A percentile compares a stretch with the other conserved stretches of the same genome.
Evolutionary conservation across 2,113 vertebrate genomes (phyloP).

Genomic region (Oryctolagus cuniculus): DNA sequence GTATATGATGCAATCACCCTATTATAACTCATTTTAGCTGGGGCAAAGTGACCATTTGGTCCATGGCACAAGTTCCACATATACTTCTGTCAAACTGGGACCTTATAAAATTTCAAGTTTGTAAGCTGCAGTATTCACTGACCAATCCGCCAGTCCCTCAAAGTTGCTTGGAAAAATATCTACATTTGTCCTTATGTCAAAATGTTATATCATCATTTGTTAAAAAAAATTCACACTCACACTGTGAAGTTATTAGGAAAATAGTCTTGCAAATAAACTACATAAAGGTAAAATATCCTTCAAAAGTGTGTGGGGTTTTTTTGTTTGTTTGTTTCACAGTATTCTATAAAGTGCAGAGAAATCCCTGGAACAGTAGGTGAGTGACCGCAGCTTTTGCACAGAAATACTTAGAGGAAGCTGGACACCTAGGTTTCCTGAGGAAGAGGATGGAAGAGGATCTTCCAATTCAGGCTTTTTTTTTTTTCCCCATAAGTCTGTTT

Average conservation of each 20-base stretch:
- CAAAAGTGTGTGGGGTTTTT: constrained; percentile 86
- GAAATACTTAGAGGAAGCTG: constrained; percentile 89
- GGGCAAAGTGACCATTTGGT: constrained; percentile 79
- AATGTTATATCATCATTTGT: constrained; percentile 84
- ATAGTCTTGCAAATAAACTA: constrained; percentile 92
- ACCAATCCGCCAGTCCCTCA: constrained; percentile 79
- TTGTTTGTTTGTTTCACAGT: constrained; percentile 86
- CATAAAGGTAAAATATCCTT: constrained; percentile 94
- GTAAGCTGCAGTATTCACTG: constrained; percentile 78
- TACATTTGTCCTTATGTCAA: constrained; percentile 88
- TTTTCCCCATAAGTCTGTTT: constrained; percentile 79
- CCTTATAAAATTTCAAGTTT: constrained; percentile 79
- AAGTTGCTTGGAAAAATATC: constrained; percentile 86
- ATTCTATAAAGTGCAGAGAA: constrained; percentile 94
- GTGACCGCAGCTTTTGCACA: constrained; percentile 92
- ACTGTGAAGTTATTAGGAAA: constrained; percentile 91
- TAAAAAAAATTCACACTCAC: constrained; percentile 88
- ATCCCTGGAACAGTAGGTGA: constrained; percentile 88
- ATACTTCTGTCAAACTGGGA: constrained; percentile 76
- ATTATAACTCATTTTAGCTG: constrained; percentile 72
- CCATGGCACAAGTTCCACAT: constrained; percentile 84
- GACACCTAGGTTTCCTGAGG: constrained; percentile 86
- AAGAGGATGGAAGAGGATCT: constrained; percentile 86
- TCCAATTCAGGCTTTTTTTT: constrained; percentile 87
- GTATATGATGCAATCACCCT: constrained; percentile 77